Conservation (phyloP, 1,140 invertebrate genomes). For the Daktulosphaira vitifoliae region DNA sequence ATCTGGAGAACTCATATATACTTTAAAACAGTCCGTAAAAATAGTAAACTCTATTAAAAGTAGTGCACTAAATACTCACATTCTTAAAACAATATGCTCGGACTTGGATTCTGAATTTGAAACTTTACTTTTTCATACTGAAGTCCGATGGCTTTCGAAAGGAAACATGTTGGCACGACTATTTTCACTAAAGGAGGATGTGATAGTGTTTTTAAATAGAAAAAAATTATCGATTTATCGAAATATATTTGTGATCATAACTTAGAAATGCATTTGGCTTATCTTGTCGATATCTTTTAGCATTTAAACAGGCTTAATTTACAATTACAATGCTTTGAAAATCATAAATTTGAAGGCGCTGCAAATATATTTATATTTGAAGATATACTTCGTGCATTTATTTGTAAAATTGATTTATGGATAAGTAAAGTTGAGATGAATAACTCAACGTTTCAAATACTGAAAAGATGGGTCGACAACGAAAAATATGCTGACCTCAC, state of each 20-base stretch:
- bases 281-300: background rate
- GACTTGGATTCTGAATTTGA: slow-evolving; percentile 2
- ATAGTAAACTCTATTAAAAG: background rate
- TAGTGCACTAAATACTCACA: background rate
- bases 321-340: background rate
- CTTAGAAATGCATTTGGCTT: background rate
- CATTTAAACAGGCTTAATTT: background rate
- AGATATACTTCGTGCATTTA: background rate
- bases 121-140: slow-evolving; percentile 2
- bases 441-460: background rate
- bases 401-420: background rate
- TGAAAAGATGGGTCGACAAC: background rate
- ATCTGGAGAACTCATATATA: background rate
- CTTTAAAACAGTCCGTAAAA: background rate
- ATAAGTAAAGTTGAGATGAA: slow-evolving; percentile 2
- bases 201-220: background rate
- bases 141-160: slow-evolving; percentile 6
- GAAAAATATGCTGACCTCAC: background rate
- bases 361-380: background rate
- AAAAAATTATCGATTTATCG: background rate
- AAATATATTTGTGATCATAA: background rate
- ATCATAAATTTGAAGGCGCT: background rate
- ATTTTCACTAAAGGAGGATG: background rate
- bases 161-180: background rate
- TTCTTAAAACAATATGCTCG: background rate